Conservation (phyloP, 2,888 invertebrate species). For the Agriopis marginaria region DNA sequence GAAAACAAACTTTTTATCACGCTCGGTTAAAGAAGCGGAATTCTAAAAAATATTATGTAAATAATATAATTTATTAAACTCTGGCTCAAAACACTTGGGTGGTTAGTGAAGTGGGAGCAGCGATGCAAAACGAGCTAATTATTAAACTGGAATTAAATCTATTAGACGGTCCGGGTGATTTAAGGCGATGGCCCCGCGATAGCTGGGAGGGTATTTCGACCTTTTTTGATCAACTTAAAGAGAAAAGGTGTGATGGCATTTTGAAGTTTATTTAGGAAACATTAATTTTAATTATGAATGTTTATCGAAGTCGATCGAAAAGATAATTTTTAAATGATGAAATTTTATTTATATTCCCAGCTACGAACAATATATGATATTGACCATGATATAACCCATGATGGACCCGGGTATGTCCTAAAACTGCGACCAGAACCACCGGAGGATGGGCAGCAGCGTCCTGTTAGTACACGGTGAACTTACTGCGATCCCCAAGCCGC, state of each 20-base stretch:
- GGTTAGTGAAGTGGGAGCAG: slow-evolving; percentile 38
- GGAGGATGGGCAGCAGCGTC: too few species aligned
- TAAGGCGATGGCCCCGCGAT: slow-evolving; percentile 34
- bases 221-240: slow-evolving; percentile 33
- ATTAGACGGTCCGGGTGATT: slow-evolving; percentile 50
- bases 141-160: slow-evolving; percentile 77
- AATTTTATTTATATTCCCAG: neutral
- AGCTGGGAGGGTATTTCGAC: slow-evolving; percentile 32
- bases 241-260: slow-evolving; percentile 40
- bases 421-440: too few species aligned
- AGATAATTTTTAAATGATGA: slow-evolving; percentile 17
- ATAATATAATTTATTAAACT: slow-evolving; percentile 41
- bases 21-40: slow-evolving; percentile 20
- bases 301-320: slow-evolving; percentile 22
- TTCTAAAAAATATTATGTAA: slow-evolving; percentile 21
- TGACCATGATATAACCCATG: too few species aligned
- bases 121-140: slow-evolving; percentile 70
- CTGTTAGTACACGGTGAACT: too few species aligned
- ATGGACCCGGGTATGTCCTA: too few species aligned
- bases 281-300: slow-evolving; percentile 36
- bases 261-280: slow-evolving; percentile 29
- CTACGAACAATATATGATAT: too few species aligned
- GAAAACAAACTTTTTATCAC: neutral
- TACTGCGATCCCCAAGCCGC: too few species aligned
- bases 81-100: slow-evolving; percentile 41